Evolutionary conservation across 2,113 vertebrate genomes (phyloP).

Genomic region (Apaloderma vittatum): DNA sequence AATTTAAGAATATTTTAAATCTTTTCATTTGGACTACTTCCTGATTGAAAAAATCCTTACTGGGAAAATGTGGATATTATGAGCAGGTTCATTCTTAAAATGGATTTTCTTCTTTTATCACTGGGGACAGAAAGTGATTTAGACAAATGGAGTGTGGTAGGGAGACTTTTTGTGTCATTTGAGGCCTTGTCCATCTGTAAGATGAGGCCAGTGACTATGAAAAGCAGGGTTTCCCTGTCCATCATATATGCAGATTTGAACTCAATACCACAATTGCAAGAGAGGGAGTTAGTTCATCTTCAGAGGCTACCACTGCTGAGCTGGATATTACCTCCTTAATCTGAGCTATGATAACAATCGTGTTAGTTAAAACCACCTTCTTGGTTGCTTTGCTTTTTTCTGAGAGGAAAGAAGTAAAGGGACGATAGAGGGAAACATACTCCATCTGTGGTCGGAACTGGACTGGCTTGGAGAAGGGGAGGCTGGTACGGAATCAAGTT

Average conservation of each 20-base stretch:
- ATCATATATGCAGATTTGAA: slow-evolving; percentile 60
- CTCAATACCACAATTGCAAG: slow-evolving; percentile 10
- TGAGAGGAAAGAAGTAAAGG: background rate
- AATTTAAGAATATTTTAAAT: slow-evolving; percentile 44
- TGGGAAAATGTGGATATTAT: slow-evolving; percentile 40
- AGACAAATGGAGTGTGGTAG: slow-evolving; percentile 15
- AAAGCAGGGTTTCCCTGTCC: slow-evolving; percentile 47
- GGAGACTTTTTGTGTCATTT: slow-evolving; percentile 32
- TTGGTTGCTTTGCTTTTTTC: background rate
- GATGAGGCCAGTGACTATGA: slow-evolving; percentile 17
- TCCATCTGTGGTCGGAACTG: background rate
- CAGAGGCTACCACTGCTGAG: slow-evolving; percentile 29
- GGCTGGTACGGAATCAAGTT: background rate
- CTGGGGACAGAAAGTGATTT: slow-evolving; percentile 49
- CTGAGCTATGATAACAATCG: slow-evolving; percentile 7
- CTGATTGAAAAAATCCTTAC: slow-evolving; percentile 51
- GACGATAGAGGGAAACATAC: background rate
- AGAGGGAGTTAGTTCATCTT: slow-evolving; percentile 31
- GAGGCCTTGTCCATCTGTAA: slow-evolving; percentile 48
- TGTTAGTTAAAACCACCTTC: slow-evolving; percentile 35
- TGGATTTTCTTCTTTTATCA: slow-evolving; percentile 58
- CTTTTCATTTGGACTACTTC: slow-evolving; percentile 46
- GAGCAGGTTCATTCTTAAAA: slow-evolving; percentile 40
- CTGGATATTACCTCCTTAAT: slow-evolving; percentile 47
- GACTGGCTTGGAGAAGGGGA: background rate